A percentile compares a stretch with the other conserved stretches of the same genome.
Conservation (phyloP, 2,797 vertebrate species). For the Echiichthys vipera region DNA sequence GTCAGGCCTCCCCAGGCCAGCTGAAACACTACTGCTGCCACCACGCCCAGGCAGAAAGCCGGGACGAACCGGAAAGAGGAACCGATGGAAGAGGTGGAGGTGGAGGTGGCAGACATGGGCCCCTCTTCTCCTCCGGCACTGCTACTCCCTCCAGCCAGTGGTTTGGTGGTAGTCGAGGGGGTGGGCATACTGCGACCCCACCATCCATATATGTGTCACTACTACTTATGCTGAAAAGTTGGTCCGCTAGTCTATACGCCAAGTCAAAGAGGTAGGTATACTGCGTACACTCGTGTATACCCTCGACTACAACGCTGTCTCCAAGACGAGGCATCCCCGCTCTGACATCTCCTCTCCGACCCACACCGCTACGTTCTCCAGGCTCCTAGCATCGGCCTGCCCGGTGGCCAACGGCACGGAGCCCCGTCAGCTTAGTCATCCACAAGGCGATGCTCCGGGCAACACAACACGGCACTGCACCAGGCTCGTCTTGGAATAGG, state of each 20-base stretch:
- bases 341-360: conserved; percentile 72
- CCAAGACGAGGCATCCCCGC: conserved; percentile 75
- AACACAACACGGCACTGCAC: background rate
- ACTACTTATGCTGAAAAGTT: conserved; percentile 44
- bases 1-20: conserved; percentile 82
- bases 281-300: conserved; percentile 44
- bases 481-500: background rate
- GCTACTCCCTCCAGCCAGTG: conserved; percentile 63
- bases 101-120: conserved; percentile 70
- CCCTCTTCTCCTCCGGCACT: conserved; percentile 54
- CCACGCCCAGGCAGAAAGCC: conserved; percentile 80
- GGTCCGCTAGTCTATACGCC: conserved; percentile 21
- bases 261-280: conserved; percentile 38
- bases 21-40: conserved; percentile 81
- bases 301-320: conserved; percentile 65
- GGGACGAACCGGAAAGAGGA: conserved; percentile 78
- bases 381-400: conserved; percentile 52
- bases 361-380: conserved; percentile 33
- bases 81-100: conserved; percentile 57
- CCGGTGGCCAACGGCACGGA: conserved; percentile 36
- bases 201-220: conserved; percentile 77
- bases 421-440: conserved; percentile 43
- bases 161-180: conserved; percentile 66
- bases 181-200: conserved; percentile 80
- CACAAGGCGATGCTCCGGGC: background rate